A percentile compares a stretch with the other conserved stretches of the same genome.
phyloP scores from a whole-genome alignment of 2,888 invertebrate genomes.

The Dorcus hopei region DNA sequence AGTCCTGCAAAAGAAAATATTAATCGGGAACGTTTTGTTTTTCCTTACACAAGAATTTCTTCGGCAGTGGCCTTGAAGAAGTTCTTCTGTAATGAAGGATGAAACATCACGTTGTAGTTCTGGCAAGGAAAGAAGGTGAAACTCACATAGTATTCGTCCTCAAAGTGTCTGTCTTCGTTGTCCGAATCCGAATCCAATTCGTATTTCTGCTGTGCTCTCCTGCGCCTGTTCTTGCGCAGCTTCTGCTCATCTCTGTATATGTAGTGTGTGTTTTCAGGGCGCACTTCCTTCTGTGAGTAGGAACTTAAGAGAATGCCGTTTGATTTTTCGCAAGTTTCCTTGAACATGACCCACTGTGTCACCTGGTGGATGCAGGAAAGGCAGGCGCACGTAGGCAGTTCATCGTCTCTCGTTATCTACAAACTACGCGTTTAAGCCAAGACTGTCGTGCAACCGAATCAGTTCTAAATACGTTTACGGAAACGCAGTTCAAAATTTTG shows the following conservation, averaged over 20 bases:
- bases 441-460: neutral
- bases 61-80: no score
- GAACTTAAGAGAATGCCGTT: conserved; percentile 27
- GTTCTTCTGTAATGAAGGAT: no score
- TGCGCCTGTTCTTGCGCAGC: neutral
- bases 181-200: neutral
- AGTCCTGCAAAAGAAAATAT: conserved; percentile 20
- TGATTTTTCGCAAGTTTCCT: conserved; percentile 32
- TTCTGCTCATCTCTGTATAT: neutral
- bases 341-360: conserved; percentile 34
- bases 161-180: conserved; percentile 16
- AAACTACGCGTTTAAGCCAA: conserved; percentile 7
- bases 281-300: conserved; percentile 3
- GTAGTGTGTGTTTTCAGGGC: no score
- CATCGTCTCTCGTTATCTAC: conserved; percentile 31
- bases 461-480: conserved; percentile 28
- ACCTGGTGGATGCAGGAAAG: conserved; percentile 32
- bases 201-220: no score
- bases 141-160: conserved; percentile 13
- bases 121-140: neutral
- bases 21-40: neutral
- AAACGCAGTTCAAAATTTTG: conserved; percentile 35
- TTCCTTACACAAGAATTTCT: no score
- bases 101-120: no score
- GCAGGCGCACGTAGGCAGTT: conserved; percentile 31